Conservation (phyloP, 1,140 invertebrate genomes). For the Coelopa frigida region DNA sequence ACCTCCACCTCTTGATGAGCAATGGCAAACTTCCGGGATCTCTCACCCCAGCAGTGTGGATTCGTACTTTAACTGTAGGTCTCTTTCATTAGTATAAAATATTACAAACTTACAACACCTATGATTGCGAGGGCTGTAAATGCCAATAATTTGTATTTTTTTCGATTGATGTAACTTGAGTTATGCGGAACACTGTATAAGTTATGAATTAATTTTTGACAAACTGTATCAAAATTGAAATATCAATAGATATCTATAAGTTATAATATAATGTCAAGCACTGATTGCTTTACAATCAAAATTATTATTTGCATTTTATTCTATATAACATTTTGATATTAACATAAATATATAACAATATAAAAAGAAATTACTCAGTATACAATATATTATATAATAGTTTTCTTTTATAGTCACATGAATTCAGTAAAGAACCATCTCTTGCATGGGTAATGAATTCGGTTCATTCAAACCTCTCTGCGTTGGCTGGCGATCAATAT, state of each 20-base stretch:
- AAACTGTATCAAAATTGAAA: not conserved
- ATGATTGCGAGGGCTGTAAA: too few species aligned
- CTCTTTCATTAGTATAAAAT: too few species aligned
- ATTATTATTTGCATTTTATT: too few species aligned
- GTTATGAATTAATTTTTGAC: not conserved
- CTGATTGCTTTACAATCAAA: conserved; percentile 1
- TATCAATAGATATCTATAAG: not conserved
- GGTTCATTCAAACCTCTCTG: conserved; percentile 81
- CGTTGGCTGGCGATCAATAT: conserved; percentile 78
- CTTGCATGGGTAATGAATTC: conserved; percentile 85
- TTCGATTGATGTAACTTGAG: not conserved
- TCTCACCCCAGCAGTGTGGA: too few species aligned
- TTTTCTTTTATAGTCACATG: conserved; percentile 63
- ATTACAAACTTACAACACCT: too few species aligned
- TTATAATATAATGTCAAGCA: not conserved
- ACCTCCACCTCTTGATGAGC: too few species aligned
- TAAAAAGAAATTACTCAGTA: too few species aligned
- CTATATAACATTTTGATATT: too few species aligned
- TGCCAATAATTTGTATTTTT: not conserved
- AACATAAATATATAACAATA: too few species aligned
- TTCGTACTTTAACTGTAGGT: too few species aligned
- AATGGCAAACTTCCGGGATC: too few species aligned
- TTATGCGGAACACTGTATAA: not conserved
- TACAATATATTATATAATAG: too few species aligned
- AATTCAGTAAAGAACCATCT: conserved; percentile 92